Percentiles rank a stretch among this genome's conserved stretches.
Conservation (phyloP, 30 jellyfish, hydroid and myxozoan genomes). For the Chironex yamaguchii region DNA sequence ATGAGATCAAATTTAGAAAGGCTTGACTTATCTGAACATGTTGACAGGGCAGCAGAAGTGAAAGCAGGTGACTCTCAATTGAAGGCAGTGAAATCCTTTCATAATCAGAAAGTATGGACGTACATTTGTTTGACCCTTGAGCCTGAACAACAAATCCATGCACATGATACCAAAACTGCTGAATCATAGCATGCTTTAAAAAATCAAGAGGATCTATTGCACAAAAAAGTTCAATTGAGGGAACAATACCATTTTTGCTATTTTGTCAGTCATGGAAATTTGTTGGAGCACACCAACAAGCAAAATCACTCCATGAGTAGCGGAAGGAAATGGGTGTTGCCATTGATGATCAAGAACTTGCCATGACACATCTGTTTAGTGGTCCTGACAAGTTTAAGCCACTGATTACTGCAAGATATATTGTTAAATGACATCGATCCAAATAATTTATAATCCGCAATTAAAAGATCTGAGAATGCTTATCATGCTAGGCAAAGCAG, state of each 20-base stretch:
- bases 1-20: conserved; percentile 8
- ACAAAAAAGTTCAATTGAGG: conserved; percentile 23
- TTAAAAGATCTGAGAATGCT: too few relatives aligned
- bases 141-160: conserved; percentile 34
- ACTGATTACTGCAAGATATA: conserved; percentile 58
- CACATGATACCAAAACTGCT: conserved; percentile 37
- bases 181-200: conserved; percentile 45
- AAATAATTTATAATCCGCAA: too few relatives aligned
- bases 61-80: conserved; percentile 22
- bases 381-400: conserved; percentile 18
- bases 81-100: not conserved
- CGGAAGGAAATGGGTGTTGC: conserved; percentile 54
- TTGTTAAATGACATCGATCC: conserved; percentile 23
- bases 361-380: conserved; percentile 41
- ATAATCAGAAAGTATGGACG: conserved; percentile 40
- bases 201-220: conserved; percentile 17
- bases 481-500: too few relatives aligned
- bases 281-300: conserved; percentile 38
- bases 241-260: conserved; percentile 18
- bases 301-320: conserved; percentile 58
- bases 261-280: conserved; percentile 37
- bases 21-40: conserved; percentile 19
- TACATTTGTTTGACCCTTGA: conserved; percentile 48
- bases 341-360: conserved; percentile 46
- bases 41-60: conserved; percentile 41